Evolutionary conservation across 2,113 vertebrate genomes (phyloP).

Genomic region (Anarrhichthys ocellatus): DNA sequence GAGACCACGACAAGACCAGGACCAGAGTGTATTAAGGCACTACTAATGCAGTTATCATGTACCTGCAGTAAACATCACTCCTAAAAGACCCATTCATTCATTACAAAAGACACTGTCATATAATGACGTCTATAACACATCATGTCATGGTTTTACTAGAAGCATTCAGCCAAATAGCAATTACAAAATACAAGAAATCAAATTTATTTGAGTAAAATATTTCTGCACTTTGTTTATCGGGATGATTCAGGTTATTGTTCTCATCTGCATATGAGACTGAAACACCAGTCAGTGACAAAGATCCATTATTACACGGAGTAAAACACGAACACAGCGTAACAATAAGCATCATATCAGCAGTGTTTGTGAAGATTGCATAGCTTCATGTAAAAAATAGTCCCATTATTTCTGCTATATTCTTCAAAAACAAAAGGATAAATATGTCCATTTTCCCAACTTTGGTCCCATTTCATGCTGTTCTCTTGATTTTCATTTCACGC

Average conservation of each 20-base stretch:
- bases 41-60: too few relatives aligned
- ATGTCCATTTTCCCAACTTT: slow-evolving; percentile 76
- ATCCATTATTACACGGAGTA: slow-evolving; percentile 50
- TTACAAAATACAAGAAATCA: background rate
- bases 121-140: too few relatives aligned
- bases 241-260: slow-evolving; percentile 36
- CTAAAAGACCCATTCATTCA: too few relatives aligned
- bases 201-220: background rate
- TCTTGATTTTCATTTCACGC: slow-evolving; percentile 81
- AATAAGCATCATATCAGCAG: slow-evolving; percentile 52
- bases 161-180: background rate
- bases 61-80: too few relatives aligned
- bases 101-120: too few relatives aligned
- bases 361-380: slow-evolving; percentile 74
- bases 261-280: slow-evolving; percentile 52
- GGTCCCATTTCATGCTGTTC: slow-evolving; percentile 75
- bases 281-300: slow-evolving; percentile 31
- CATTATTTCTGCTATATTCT: slow-evolving; percentile 59
- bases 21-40: too few relatives aligned
- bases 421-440: slow-evolving; percentile 78
- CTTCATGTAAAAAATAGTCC: slow-evolving; percentile 67
- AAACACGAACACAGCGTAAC: slow-evolving; percentile 35
- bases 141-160: background rate
- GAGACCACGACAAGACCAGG: too few relatives aligned
- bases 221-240: background rate